Evolutionary conservation across 1,140 invertebrate species (phyloP), one percentile per base, ranked within the genome.

Genomic region (Panagrolaimus sp.): DNA sequence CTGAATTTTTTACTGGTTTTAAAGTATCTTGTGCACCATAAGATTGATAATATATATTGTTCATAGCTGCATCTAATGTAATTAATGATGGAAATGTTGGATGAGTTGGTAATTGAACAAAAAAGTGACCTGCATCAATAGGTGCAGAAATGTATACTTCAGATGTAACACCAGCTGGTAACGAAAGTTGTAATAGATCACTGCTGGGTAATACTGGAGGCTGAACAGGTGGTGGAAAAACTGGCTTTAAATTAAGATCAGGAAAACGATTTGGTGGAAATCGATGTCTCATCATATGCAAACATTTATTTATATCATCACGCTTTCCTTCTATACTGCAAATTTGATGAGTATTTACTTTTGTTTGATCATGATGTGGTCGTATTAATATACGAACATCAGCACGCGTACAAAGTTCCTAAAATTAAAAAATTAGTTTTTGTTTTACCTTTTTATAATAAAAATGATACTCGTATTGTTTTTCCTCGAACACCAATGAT

Each of bases 81-180:
- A 89, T 87, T 61, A 97, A 85, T 14, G 88, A 88, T 1, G 90
- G 89, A 85, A 90, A 94, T 0, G 92, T 89, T 0, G 93, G 92
- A 86, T 97, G 93, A 53, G 91, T 89, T 14, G 91, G 92, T 82
- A 94, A 89, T 81, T 97, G 93, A 38, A 97, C 86, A 84, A 97
- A 97, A 74, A 96, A 86, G 80, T 93, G 91, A 64, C 89, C 89
- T 20, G 91, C 89, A 74, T 89, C 88, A 8, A 93, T 88, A 72
- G 94, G 88, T 73, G 89, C 89, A 76, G 90, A 92, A 57, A 97
- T 87, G 57, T 90, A 88, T 1, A 95, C 90, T 84, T 96, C 93
- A 79, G 93, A 92, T 79, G 91, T 91, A n/a, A 96, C 89, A 53
- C 90, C 91, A 80, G 91, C 91, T 67, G 94, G 88, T 61, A 97